A percentile compares a stretch with the other conserved stretches of the same genome.
These are phyloP conservation scores for Eubasilissa regina DNA, from an alignment of 1,140 invertebrate species.

Conservation along the genomic window DNA sequence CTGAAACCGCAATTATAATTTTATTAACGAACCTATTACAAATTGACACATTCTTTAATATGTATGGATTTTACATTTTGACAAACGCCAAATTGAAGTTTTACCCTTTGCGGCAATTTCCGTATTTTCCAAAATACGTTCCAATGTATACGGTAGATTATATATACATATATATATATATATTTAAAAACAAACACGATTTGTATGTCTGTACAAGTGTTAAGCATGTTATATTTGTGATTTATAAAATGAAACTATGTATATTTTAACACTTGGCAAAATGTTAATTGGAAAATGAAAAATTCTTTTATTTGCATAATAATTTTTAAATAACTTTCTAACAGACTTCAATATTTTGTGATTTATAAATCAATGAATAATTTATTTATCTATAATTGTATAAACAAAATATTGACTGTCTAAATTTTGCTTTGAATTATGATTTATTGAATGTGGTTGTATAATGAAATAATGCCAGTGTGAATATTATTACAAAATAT, in stretches of 20 bases:
- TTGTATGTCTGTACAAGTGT: not conserved
- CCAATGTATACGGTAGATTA: constrained; percentile 36
- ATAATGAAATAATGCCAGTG: constrained; percentile 27
- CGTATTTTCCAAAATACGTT: constrained; percentile 37
- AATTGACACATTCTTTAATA: constrained; percentile 3
- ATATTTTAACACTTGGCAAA: not conserved
- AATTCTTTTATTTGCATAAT: not conserved
- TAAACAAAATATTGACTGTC: not conserved
- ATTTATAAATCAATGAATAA: too few relatives aligned
- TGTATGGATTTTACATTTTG: not conserved
- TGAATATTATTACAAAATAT: constrained; percentile 13
- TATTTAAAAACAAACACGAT: constrained; percentile 5
- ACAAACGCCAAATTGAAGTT: constrained; percentile 14
- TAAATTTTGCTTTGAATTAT: constrained; percentile 2
- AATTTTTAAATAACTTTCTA: too few relatives aligned
- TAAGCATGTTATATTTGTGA: not conserved
- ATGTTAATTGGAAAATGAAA: not conserved
- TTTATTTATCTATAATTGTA: too few relatives aligned
- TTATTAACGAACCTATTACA: not conserved
- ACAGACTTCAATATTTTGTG: not conserved
- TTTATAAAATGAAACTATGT: not conserved
- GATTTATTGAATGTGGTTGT: constrained; percentile 26
- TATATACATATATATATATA: constrained; percentile 13
- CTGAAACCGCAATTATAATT: not conserved
- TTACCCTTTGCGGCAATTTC: not conserved